phyloP scores from a whole-genome alignment of 2,797 vertebrate species.

The Enteromius anoplus region DNA sequence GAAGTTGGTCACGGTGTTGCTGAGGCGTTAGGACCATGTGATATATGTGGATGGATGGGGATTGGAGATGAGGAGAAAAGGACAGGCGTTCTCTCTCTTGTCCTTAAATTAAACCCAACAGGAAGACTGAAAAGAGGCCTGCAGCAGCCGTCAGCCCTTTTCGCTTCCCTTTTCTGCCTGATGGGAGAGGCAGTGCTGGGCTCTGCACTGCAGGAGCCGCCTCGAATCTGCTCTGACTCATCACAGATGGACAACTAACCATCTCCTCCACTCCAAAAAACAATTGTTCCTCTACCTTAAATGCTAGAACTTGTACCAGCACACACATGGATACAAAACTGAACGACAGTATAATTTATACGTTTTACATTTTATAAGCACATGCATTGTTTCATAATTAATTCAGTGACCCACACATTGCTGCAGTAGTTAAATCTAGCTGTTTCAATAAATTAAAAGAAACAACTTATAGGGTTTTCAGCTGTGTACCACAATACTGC shows the following conservation, averaged over 20 bases:
- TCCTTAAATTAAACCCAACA: constrained; percentile 59
- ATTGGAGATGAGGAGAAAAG: constrained; percentile 47
- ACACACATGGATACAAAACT: not conserved
- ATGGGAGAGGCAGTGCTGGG: constrained; percentile 45
- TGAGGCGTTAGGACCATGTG: constrained; percentile 47
- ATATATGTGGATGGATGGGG: constrained; percentile 49
- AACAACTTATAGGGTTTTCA: not conserved
- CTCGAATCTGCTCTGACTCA: constrained; percentile 60
- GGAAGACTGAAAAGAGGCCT: constrained; percentile 53
- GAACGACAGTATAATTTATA: not conserved
- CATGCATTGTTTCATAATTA: not conserved
- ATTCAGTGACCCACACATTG: not conserved
- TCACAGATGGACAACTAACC: constrained; percentile 54
- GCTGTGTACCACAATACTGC: not conserved
- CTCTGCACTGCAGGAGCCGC: constrained; percentile 46
- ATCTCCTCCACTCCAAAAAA: constrained; percentile 21
- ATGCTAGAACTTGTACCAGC: not conserved
- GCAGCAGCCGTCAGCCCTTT: constrained; percentile 60
- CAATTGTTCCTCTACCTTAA: constrained; percentile 13
- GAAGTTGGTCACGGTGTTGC: constrained; percentile 53
- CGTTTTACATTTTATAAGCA: not conserved
- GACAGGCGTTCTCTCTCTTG: constrained; percentile 55
- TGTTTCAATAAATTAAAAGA: not conserved
- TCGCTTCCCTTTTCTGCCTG: constrained; percentile 58
- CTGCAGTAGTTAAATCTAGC: not conserved